Percentiles rank a stretch among this genome's conserved stretches.
phyloP scores from a whole-genome alignment of 2,113 vertebrate genomes.

The Artemisiospiza belli region DNA sequence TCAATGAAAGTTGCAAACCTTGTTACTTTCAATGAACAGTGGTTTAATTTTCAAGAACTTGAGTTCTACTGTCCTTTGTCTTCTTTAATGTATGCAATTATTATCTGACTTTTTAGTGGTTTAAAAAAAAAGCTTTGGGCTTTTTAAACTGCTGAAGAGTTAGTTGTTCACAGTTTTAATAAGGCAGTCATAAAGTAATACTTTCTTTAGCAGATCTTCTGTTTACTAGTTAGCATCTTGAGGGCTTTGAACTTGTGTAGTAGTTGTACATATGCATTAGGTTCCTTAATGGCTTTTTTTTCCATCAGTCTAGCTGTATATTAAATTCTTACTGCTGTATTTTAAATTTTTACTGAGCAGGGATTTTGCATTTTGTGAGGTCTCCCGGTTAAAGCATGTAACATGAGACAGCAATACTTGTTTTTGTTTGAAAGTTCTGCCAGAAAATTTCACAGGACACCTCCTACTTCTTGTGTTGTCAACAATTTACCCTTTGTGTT shows the following conservation, averaged over 20 bases:
- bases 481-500: not conserved
- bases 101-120: not conserved
- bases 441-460: not conserved
- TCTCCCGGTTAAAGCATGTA: not conserved
- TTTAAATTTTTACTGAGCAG: not conserved
- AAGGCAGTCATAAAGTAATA: not conserved
- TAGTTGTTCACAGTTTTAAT: not conserved
- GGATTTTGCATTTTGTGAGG: not conserved
- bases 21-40: not conserved
- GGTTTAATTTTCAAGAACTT: not conserved
- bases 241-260: not conserved
- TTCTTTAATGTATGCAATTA: not conserved
- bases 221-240: not conserved
- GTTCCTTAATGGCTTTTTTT: not conserved
- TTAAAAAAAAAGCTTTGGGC: not conserved
- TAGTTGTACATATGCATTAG: not conserved
- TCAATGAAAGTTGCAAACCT: not conserved
- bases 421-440: not conserved
- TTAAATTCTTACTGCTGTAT: not conserved
- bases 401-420: not conserved
- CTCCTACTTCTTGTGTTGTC: not conserved
- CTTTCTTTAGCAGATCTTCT: not conserved
- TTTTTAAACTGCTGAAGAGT: not conserved
- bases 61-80: not conserved
- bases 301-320: not conserved